Evolutionary conservation across 2,888 invertebrate species (phyloP).

Genomic region (Tanytarsus gracilentus): DNA sequence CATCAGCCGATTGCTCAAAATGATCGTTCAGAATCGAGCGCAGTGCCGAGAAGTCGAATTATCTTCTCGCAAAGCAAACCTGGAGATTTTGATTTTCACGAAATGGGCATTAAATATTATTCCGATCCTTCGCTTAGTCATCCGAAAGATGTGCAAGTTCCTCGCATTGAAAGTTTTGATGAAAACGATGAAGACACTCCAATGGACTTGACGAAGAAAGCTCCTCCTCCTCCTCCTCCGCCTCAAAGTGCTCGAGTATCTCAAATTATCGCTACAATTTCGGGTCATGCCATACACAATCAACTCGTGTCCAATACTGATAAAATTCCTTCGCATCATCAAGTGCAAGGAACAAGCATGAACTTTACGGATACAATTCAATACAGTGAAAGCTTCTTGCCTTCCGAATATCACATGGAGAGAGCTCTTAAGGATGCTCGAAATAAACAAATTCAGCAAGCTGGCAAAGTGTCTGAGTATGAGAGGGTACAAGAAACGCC

Average conservation of each 20-base stretch:
- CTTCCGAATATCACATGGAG: conserved; percentile 65
- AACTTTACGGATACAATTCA: conserved; percentile 14
- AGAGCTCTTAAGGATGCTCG: conserved; percentile 60
- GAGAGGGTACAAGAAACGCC: background rate
- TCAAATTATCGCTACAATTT: conserved; percentile 37
- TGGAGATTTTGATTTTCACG: conserved; percentile 39
- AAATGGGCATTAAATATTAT: conserved; percentile 42
- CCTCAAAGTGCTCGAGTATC: conserved; percentile 30
- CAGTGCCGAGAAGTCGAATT: background rate
- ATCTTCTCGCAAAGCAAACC: background rate
- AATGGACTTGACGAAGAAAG: conserved; percentile 42
- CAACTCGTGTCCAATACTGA: conserved; percentile 42
- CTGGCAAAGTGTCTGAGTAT: conserved; percentile 37
- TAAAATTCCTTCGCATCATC: conserved; percentile 34
- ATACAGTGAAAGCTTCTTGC: conserved; percentile 53
- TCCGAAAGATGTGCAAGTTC: conserved; percentile 1
- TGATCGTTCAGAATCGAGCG: conserved; percentile 28
- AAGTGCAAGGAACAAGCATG: background rate
- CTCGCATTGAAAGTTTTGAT: background rate
- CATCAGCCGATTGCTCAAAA: conserved; percentile 39
- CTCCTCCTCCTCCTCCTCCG: conserved; percentile 34
- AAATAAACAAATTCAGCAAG: conserved; percentile 58
- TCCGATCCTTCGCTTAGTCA: conserved; percentile 39
- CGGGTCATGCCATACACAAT: conserved; percentile 39
- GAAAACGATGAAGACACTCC: conserved; percentile 32